Percentiles rank a stretch among this genome's conserved stretches.
Evolutionary conservation across 2,113 vertebrate species (phyloP).

Genomic region (Poeciliopsis retropinna): DNA sequence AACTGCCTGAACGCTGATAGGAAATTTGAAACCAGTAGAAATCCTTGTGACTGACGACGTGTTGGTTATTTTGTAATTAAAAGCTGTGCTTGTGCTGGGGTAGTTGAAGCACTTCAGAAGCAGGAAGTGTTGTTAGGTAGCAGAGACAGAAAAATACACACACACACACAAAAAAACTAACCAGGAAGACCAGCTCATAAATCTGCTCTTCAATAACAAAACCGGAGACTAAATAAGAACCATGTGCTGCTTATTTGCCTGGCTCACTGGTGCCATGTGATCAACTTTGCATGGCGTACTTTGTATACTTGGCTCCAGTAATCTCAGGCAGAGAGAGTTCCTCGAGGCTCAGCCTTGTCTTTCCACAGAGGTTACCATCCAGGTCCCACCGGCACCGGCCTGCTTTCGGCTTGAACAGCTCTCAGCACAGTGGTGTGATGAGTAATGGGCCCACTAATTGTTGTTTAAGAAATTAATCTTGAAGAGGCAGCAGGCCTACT

Average conservation of each 20-base stretch:
- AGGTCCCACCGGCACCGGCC: slow-evolving; percentile 11
- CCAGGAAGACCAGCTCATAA: neutral
- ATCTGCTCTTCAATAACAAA: slow-evolving; percentile 12
- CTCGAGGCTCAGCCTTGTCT: slow-evolving; percentile 28
- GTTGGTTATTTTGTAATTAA: slow-evolving; percentile 60
- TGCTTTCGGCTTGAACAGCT: slow-evolving; percentile 13
- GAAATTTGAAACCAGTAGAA: slow-evolving; percentile 30
- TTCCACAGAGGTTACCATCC: slow-evolving; percentile 8
- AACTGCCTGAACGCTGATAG: slow-evolving; percentile 17
- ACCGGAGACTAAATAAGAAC: slow-evolving; percentile 7
- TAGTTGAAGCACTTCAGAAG: neutral
- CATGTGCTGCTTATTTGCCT: slow-evolving; percentile 50
- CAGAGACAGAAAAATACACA: neutral
- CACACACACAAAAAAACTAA: neutral
- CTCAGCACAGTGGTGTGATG: slow-evolving; percentile 4
- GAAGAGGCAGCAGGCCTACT: neutral
- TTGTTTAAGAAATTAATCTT: slow-evolving; percentile 4
- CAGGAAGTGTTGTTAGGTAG: slow-evolving; percentile 9
- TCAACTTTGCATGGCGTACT: slow-evolving; percentile 55
- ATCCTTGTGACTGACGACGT: slow-evolving; percentile 61
- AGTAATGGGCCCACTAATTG: slow-evolving; percentile 1
- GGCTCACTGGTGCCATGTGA: slow-evolving; percentile 39
- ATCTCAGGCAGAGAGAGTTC: slow-evolving; percentile 56
- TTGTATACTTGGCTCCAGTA: slow-evolving; percentile 34
- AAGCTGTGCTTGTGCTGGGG: slow-evolving; percentile 26